Evolutionary conservation across 2,797 vertebrate species (phyloP).

Genomic region (Poecilia gillii): DNA sequence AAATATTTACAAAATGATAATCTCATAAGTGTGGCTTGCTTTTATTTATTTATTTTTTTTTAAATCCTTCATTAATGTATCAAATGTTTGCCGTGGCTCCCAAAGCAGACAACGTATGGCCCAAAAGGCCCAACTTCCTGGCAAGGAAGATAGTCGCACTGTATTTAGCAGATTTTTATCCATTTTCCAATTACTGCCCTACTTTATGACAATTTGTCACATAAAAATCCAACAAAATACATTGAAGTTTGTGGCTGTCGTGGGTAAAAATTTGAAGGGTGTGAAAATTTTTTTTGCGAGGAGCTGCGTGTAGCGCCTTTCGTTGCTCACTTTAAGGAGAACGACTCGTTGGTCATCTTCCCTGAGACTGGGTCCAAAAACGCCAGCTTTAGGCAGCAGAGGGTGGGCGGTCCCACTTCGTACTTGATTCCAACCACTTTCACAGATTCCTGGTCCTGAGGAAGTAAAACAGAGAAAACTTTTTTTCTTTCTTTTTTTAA

Average conservation of each 20-base stretch:
- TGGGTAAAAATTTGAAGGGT: background rate
- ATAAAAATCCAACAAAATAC: background rate
- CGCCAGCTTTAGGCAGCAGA: constrained; percentile 97
- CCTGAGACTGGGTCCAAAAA: constrained; percentile 95
- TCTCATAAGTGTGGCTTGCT: background rate
- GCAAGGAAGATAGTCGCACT: background rate
- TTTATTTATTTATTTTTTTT: background rate
- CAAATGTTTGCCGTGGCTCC: too few relatives aligned
- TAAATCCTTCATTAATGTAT: too few relatives aligned
- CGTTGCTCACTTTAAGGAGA: constrained; percentile 93
- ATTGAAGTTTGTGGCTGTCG: background rate
- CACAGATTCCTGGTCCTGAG: constrained; percentile 96
- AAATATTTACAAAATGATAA: background rate
- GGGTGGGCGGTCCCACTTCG: constrained; percentile 93
- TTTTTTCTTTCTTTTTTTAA: background rate
- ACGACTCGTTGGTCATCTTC: constrained; percentile 97
- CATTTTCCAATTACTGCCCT: background rate
- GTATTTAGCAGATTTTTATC: background rate
- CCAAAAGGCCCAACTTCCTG: too few relatives aligned
- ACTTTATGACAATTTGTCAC: background rate
- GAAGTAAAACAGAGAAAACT: background rate
- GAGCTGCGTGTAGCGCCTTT: background rate
- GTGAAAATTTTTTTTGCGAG: background rate
- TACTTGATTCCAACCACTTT: constrained; percentile 98
- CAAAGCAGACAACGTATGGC: too few relatives aligned